Base-by-base conservation (phyloP, 2,797 vertebrate genomes). In the Microctenopoma lineatum region DNA sequence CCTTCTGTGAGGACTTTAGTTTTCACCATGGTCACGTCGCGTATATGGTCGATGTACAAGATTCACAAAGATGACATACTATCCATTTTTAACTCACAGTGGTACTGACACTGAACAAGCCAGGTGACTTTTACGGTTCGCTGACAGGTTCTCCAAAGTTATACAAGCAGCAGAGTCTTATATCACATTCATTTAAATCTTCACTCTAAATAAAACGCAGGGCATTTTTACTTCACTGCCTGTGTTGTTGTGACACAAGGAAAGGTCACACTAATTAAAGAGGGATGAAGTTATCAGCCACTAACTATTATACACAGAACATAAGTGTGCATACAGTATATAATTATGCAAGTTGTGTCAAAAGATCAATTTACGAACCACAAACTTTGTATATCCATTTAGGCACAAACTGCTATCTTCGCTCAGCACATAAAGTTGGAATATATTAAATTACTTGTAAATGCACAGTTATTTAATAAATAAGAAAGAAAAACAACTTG, bases 191-290 rank as follows among this genome's bases (percentile, higher is more conserved):
- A 8, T 41, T 38, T 6, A 57, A 25, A 46, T 46, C 46, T 29
- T 51, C 38, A 47, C 36, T 63, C 38, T 52, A 29, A 50, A 57
- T 76, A 36, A 66, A 60, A 47, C 3, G 15, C 51, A 3, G 42
- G n/a, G 26, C 45, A 29, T 73, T 55, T 67, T 56, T 29, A 47
- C 10, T 59, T 54, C 18, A 53, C 52, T 51, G 52, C 8, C 7
- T 39, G 57, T 32, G 27, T 11, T 63, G 42, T 18, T 50, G 18
- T 56, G 55, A 55, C 55, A 48, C 44, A 52, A 47, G 39, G 29
- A 79, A 81, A 83, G 48, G 72, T 66, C 47, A 59, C 14, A n/a
- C 46, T 72, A 44, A 73, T 58, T 25, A 50, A 62, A 59, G 1
- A 15, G 2, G 7, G 42, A 68, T 51, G 18, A 45, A 73, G 29